Percentiles rank a stretch among this genome's conserved stretches.
Conservation (phyloP, 2,888 invertebrate species). For the Xiphydria camelus region DNA sequence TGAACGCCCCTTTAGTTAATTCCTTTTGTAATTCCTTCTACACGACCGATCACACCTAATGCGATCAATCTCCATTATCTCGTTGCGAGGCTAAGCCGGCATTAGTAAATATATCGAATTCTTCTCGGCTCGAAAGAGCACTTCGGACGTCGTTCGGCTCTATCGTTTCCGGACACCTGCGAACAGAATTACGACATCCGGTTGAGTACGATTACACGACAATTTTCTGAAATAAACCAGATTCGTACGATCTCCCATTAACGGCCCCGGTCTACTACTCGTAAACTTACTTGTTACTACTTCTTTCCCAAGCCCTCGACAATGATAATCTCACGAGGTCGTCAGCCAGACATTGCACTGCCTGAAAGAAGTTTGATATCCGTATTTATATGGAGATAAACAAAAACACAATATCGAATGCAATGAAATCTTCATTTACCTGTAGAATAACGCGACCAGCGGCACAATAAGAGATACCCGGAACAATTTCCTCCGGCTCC, state of each 20-base stretch:
- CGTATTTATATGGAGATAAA: constrained; percentile 2
- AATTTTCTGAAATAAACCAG: not conserved
- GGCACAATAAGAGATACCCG: constrained; percentile 56
- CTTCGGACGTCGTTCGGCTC: constrained; percentile 41
- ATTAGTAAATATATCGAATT: constrained; percentile 52
- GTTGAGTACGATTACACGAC: not conserved
- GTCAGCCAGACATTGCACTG: constrained; percentile 44
- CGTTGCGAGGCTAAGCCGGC: constrained; percentile 41
- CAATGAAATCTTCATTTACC: too few relatives aligned
- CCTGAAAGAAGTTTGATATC: too few relatives aligned
- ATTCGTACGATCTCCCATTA: too few relatives aligned
- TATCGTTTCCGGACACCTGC: constrained; percentile 37
- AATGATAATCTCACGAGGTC: constrained; percentile 45
- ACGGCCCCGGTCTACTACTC: too few relatives aligned
- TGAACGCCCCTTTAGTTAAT: too few relatives aligned
- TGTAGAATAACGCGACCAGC: constrained; percentile 50
- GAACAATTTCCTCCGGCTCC: constrained; percentile 57
- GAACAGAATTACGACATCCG: constrained; percentile 18
- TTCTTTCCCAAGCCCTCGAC: constrained; percentile 45
- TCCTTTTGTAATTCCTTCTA: too few relatives aligned
- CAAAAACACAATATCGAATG: too few relatives aligned
- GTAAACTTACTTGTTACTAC: constrained; percentile 32
- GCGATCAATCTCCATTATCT: not conserved
- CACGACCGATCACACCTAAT: too few relatives aligned
- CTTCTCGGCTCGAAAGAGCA: constrained; percentile 44